Evolutionary conservation across 1,140 invertebrate species (phyloP), one percentile per base, ranked within the genome.

Genomic region (Macrocentrus cingulum): DNA sequence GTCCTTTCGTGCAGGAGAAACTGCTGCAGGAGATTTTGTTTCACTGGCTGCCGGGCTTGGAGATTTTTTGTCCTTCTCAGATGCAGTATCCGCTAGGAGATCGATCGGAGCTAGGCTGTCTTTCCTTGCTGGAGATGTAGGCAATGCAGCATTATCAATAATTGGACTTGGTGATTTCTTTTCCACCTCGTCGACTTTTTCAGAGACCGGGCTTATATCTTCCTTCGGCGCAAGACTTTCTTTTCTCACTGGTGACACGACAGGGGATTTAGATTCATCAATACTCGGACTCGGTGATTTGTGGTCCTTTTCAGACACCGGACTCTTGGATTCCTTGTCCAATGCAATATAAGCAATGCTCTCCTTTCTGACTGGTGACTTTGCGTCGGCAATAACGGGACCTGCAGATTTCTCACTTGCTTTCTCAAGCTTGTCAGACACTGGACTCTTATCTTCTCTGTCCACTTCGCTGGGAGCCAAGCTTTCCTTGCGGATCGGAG

Each of bases 1-100:
- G 9, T 56, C 32, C 15, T 56, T 46, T 48, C 15, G 5, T 15
- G 2, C 16, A 20, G 44, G 29, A 25, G 44, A 36, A 36, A 11
- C 23, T 32, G 41, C 16, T 16, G 15, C 19, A 36, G 29, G 8
- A 18, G 18, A 37, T 37, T 29, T 20, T 36, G 16, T 13, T 13
- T 11, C n/a, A 6, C 15, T 32, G 16, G 22, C 9, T 22, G 9
- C 5, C 7, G 50, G 50, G 18, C 48, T 52, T 2, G 57, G 49
- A 15, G 55, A 59, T 41, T 56, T 58, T 39, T 19, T n/a, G 1
- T 52, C 50, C 5, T 39, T 15, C 16, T n/a, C 19, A 8, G 41
- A 22, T n/a, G n/a, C n/a, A n/a, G n/a, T n/a, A n/a, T n/a, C n/a
- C n/a, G n/a, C n/a, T n/a, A n/a, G n/a, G n/a, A n/a, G n/a, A 2